Evolutionary conservation across 2,888 invertebrate genomes (phyloP).

Genomic region (Biston stratarius): DNA sequence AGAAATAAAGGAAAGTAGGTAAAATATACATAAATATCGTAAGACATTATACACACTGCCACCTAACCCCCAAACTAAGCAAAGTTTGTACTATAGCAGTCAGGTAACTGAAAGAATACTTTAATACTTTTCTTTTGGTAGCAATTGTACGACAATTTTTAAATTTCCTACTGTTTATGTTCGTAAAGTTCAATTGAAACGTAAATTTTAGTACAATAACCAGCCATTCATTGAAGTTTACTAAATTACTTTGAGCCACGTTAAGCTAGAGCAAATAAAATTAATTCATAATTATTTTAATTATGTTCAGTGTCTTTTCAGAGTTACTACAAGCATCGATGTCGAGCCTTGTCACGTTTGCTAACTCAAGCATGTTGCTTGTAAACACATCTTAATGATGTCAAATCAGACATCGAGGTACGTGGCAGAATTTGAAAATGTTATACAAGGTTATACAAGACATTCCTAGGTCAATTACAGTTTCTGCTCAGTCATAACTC

Average conservation of each 20-base stretch:
- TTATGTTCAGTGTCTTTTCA: background rate
- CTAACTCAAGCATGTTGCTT: slow-evolving; percentile 25
- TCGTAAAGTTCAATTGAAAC: background rate
- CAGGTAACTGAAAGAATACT: background rate
- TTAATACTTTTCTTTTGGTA: too few species aligned
- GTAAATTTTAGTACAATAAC: background rate
- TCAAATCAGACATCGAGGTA: slow-evolving; percentile 37
- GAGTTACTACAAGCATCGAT: background rate
- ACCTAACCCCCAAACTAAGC: background rate
- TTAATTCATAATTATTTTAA: background rate
- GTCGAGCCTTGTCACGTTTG: slow-evolving; percentile 21
- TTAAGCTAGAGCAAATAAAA: slow-evolving; percentile 5
- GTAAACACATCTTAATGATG: slow-evolving; percentile 21
- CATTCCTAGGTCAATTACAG: too few species aligned
- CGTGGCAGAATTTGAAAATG: slow-evolving; percentile 24
- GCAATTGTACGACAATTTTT: background rate
- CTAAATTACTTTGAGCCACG: background rate
- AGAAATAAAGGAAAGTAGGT: too few species aligned
- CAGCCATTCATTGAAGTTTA: too few species aligned
- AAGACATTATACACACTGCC: too few species aligned
- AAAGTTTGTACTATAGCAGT: background rate
- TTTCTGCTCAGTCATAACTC: background rate
- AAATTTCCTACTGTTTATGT: background rate
- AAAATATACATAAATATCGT: too few species aligned
- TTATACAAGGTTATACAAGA: background rate